phyloP scores from a whole-genome alignment of 2,113 vertebrate species.

The Diadophis punctatus region DNA sequence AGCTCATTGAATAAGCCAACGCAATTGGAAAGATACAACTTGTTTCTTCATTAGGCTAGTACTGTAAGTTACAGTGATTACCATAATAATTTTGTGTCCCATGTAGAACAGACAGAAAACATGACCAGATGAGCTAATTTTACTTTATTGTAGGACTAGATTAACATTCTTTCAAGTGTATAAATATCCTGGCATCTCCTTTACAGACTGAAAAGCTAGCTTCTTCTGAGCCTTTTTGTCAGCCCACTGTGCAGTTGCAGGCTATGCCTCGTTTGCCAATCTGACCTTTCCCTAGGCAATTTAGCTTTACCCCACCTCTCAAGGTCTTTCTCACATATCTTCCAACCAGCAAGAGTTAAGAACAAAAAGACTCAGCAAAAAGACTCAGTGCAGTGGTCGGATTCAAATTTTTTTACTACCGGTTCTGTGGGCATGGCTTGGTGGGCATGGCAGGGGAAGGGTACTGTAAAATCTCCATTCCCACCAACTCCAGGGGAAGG shows the following conservation, averaged over 20 bases:
- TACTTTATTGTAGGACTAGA: too few species aligned
- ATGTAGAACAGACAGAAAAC: neutral
- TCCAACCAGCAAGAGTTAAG: neutral
- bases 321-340: neutral
- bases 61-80: neutral
- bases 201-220: too few species aligned
- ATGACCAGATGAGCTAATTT: neutral
- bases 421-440: too few species aligned
- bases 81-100: neutral
- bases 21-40: neutral
- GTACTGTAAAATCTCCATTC: too few species aligned
- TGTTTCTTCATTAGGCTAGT: neutral
- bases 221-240: too few species aligned
- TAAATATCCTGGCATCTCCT: too few species aligned
- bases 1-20: neutral
- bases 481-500: too few species aligned
- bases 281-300: neutral
- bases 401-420: too few species aligned
- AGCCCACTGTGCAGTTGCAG: too few species aligned
- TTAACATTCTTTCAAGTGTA: too few species aligned
- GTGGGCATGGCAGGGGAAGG: too few species aligned
- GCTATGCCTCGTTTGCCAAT: neutral
- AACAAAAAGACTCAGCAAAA: neutral
- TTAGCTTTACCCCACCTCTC: neutral
- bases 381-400: too few species aligned